Conservation (phyloP, 2,797 vertebrate species). For the Chelonia mydas region DNA sequence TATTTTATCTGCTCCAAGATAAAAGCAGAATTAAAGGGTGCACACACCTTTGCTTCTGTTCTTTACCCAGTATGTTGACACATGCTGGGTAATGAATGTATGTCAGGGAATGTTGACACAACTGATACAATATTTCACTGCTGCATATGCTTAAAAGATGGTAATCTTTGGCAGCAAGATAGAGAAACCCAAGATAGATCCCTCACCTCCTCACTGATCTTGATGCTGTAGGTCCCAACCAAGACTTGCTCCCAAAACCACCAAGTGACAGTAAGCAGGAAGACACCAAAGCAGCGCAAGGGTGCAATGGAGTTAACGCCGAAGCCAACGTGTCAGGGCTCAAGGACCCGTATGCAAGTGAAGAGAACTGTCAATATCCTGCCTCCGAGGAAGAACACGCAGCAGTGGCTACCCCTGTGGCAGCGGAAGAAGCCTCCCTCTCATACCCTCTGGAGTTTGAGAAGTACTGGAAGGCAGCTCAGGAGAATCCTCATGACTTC, state of each 20-base stretch:
- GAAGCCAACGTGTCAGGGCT: background rate
- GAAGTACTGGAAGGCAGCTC: conserved; percentile 82
- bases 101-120: background rate
- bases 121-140: background rate
- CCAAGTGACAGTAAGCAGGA: background rate
- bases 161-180: no score
- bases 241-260: background rate
- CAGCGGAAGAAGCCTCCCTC: conserved; percentile 75
- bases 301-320: background rate
- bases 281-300: background rate
- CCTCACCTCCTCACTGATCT: background rate
- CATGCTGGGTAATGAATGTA: background rate
- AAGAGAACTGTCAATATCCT: background rate
- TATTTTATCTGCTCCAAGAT: background rate
- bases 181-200: background rate
- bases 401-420: background rate
- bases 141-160: background rate
- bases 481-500: conserved; percentile 85
- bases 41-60: background rate
- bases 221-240: background rate
- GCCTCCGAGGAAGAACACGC: background rate
- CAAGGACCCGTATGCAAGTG: background rate
- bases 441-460: conserved; percentile 83
- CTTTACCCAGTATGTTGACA: background rate
- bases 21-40: background rate